These are phyloP conservation scores for Melinopterus prodromus DNA, from an alignment of 2,888 invertebrate genomes.

Conservation along the genomic window DNA sequence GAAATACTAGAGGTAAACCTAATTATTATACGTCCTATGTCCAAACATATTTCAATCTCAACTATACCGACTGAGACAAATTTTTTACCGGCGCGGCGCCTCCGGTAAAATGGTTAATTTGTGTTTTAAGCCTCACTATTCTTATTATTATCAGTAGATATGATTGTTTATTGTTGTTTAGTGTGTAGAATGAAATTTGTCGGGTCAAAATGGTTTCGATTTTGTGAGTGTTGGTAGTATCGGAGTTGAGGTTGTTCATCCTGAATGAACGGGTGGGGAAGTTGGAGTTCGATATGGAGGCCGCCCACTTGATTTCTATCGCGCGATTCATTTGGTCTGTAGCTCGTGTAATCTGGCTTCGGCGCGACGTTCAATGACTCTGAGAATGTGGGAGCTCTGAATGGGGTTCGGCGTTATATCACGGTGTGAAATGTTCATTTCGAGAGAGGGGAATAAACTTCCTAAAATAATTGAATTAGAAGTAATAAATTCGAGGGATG, in stretches of 20 bases:
- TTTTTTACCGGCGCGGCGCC: no score
- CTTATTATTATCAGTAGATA: no score
- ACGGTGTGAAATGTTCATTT: background rate
- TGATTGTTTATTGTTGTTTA: no score
- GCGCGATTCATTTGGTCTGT: background rate
- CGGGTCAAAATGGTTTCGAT: background rate
- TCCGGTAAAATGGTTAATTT: no score
- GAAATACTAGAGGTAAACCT: conserved; percentile 89
- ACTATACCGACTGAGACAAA: no score
- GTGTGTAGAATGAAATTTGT: no score
- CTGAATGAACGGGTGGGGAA: background rate
- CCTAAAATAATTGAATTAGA: no score
- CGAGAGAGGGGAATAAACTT: background rate
- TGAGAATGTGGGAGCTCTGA: background rate
- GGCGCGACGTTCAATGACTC: no score
- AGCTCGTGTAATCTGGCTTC: background rate
- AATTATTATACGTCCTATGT: no score
- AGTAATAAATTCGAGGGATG: no score
- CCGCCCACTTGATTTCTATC: background rate
- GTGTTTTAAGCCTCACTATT: no score
- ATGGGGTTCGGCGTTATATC: background rate
- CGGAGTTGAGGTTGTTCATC: background rate
- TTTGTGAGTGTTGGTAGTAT: background rate
- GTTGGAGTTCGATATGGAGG: background rate
- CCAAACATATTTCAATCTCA: no score